phyloP scores from a whole-genome alignment of 2,113 vertebrate genomes.

The Calidris pugnax region DNA sequence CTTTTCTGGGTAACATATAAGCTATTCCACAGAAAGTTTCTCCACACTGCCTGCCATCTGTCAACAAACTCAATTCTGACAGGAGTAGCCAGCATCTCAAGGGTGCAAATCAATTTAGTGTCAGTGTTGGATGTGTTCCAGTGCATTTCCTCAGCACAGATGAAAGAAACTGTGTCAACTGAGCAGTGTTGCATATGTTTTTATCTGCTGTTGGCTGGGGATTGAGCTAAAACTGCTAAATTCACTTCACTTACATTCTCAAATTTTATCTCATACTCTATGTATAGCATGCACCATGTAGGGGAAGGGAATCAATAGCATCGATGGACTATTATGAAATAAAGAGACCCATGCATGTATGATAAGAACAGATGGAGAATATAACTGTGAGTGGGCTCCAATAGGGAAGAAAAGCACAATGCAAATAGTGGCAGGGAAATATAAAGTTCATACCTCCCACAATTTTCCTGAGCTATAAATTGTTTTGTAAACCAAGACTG shows the following conservation, averaged over 20 bases:
- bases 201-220: constrained; percentile 43
- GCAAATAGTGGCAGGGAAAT: not conserved
- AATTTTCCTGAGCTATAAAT: not conserved
- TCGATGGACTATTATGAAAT: not conserved
- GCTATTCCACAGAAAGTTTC: constrained; percentile 56
- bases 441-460: not conserved
- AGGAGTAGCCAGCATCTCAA: constrained; percentile 70
- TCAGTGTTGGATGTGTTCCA: constrained; percentile 66
- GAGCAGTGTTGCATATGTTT: constrained; percentile 65
- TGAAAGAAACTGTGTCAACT: constrained; percentile 66
- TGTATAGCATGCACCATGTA: not conserved
- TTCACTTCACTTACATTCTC: not conserved
- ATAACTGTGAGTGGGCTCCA: not conserved
- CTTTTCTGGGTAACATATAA: constrained; percentile 37
- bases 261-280: not conserved
- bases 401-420: not conserved
- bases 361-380: not conserved
- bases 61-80: constrained; percentile 66
- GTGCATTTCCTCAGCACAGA: constrained; percentile 61
- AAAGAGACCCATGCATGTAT: not conserved
- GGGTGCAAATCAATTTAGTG: constrained; percentile 75
- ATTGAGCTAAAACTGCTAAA: constrained; percentile 45
- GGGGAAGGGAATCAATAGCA: not conserved
- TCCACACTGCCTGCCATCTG: constrained; percentile 56
- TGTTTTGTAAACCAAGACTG: not conserved